These are phyloP conservation scores for Oxygymnocypris stewartii DNA, from an alignment of 2,113 vertebrate genomes.

Conservation along the genomic window DNA sequence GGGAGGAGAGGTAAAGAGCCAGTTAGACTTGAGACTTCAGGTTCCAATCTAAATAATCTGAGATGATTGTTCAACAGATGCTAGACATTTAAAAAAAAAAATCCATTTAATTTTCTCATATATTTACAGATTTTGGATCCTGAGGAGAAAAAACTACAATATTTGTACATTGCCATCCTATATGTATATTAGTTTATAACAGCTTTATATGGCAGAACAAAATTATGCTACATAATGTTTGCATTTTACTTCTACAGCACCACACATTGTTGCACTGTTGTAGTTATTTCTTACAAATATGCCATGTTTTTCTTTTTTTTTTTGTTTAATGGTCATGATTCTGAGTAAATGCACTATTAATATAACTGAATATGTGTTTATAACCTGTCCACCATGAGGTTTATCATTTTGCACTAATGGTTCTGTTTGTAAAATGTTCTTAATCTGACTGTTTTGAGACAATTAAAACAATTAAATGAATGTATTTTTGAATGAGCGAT, in stretches of 20 bases:
- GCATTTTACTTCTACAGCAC: not conserved
- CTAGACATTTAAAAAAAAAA: not conserved
- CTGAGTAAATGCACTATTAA: constrained; percentile 27
- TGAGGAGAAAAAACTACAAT: constrained; percentile 25
- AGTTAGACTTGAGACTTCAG: not conserved
- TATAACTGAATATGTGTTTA: not conserved
- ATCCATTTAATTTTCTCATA: constrained; percentile 56
- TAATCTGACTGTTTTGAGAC: not conserved
- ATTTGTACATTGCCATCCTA: constrained; percentile 22
- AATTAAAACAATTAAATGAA: constrained; percentile 35
- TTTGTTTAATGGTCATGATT: not conserved
- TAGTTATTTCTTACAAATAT: not conserved
- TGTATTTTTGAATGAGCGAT: not conserved
- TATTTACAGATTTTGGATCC: constrained; percentile 51
- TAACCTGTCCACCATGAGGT: constrained; percentile 1
- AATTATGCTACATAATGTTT: not conserved
- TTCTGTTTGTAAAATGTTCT: constrained; percentile 23
- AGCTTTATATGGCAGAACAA: not conserved
- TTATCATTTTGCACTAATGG: constrained; percentile 49
- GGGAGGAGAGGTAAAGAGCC: constrained; percentile 50
- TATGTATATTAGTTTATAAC: constrained; percentile 18
- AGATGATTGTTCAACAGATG: not conserved
- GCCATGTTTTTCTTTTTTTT: too few relatives aligned
- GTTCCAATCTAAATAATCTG: not conserved
- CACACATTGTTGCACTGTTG: constrained; percentile 21